A percentile compares a stretch with the other conserved stretches of the same genome.
Evolutionary conservation across 2,797 vertebrate genomes (phyloP).

Genomic region (Ceryle rudis): DNA sequence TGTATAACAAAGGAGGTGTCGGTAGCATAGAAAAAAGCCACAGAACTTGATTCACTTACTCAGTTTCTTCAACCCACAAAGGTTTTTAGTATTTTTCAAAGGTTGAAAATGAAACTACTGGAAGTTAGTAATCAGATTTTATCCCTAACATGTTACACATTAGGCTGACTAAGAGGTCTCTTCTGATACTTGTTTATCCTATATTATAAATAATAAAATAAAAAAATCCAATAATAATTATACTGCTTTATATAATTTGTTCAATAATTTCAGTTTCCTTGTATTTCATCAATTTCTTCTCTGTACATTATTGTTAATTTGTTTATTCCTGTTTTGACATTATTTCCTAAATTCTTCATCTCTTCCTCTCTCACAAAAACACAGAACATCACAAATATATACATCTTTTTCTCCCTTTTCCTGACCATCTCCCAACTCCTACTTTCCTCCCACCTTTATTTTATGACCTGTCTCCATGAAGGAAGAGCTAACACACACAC

Average conservation of each 20-base stretch:
- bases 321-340: neutral
- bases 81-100: neutral
- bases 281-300: neutral
- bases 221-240: neutral
- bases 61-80: neutral
- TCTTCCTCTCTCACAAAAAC: neutral
- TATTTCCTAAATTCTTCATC: neutral
- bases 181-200: neutral
- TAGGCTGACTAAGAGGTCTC: neutral
- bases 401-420: neutral
- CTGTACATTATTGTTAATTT: neutral
- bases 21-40: neutral
- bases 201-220: neutral
- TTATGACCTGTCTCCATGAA: neutral
- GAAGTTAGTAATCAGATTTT: neutral
- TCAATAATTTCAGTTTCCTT: neutral
- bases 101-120: neutral
- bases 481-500: neutral
- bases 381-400: neutral
- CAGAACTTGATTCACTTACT: neutral
- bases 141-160: fast-evolving
- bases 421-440: neutral
- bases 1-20: neutral
- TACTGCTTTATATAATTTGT: neutral
- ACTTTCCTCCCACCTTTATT: neutral